Evolutionary conservation across 2,888 invertebrate species (phyloP).

Genomic region (Rhaphigaster nebulosa): DNA sequence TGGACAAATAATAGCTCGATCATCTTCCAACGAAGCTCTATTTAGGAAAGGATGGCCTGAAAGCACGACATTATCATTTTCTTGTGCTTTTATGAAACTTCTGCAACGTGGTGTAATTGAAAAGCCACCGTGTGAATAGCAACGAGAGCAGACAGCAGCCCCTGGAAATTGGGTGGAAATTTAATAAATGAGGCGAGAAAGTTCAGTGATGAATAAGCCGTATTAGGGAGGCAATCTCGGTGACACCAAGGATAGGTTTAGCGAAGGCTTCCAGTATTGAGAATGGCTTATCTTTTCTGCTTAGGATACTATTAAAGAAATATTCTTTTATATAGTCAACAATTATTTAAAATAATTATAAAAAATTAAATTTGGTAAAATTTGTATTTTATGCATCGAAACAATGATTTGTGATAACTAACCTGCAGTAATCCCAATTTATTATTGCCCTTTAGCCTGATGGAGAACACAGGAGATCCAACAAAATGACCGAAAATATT

Average conservation of each 20-base stretch:
- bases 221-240: conserved; percentile 6
- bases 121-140: background rate
- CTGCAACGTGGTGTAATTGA: background rate
- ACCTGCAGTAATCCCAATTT: too few relatives aligned
- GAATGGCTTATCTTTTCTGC: background rate
- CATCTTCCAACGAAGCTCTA: background rate
- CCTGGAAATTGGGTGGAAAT: conserved; percentile 17
- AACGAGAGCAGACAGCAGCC: background rate
- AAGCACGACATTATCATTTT: background rate
- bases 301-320: background rate
- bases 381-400: too few relatives aligned
- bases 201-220: conserved; percentile 32
- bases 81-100: background rate
- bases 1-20: background rate
- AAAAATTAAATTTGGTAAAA: too few relatives aligned
- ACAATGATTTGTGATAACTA: too few relatives aligned
- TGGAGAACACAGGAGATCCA: too few relatives aligned
- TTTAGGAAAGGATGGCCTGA: background rate
- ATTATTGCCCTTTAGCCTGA: too few relatives aligned
- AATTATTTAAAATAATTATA: too few relatives aligned
- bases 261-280: background rate
- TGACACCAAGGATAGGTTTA: background rate
- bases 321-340: too few relatives aligned
- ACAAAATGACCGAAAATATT: too few relatives aligned
- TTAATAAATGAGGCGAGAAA: conserved; percentile 33